These are phyloP conservation scores for Gambusia affinis DNA, from an alignment of 2,113 vertebrate genomes.

Conservation along the genomic window DNA sequence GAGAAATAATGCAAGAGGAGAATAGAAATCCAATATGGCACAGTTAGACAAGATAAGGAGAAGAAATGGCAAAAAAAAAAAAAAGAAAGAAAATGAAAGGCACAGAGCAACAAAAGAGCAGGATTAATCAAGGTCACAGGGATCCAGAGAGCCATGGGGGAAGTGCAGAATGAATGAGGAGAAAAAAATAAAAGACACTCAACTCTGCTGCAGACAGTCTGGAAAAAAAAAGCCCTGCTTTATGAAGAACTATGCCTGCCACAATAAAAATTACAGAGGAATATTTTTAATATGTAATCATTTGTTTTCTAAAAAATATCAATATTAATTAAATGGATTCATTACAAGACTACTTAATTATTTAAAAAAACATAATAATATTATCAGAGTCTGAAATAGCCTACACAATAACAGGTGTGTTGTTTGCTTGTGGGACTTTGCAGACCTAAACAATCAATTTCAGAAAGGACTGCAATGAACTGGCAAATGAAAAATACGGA, in stretches of 20 bases:
- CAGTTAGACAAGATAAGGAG: neutral
- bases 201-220: neutral
- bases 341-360: no score
- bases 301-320: no score
- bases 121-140: constrained; percentile 12
- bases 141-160: constrained; percentile 5
- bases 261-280: no score
- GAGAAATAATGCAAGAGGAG: neutral
- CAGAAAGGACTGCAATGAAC: neutral
- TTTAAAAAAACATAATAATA: no score
- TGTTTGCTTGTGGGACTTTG: neutral
- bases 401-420: neutral
- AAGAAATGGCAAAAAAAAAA: neutral
- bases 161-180: neutral
- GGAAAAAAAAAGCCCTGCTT: neutral
- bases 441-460: neutral
- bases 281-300: no score
- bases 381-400: neutral
- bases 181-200: neutral
- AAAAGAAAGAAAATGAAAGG: neutral
- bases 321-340: no score
- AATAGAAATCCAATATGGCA: neutral
- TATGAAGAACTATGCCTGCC: neutral
- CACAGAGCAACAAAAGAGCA: neutral
- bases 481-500: no score